These are phyloP conservation scores for Phthorimaea operculella DNA, from an alignment of 1,140 invertebrate genomes.

Conservation along the genomic window DNA sequence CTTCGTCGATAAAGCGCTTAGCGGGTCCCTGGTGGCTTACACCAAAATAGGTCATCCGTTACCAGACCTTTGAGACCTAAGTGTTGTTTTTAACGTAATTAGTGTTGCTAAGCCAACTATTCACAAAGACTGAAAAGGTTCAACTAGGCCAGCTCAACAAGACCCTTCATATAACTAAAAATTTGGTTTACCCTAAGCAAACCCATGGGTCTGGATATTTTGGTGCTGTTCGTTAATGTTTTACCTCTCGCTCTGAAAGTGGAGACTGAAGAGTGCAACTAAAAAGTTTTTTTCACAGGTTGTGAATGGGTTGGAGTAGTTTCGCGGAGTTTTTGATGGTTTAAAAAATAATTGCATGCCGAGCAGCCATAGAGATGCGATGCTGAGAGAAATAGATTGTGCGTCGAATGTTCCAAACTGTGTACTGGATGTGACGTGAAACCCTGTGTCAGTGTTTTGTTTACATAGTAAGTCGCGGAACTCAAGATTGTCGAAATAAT, in stretches of 20 bases:
- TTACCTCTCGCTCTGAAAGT: neutral
- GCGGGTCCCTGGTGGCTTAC: neutral
- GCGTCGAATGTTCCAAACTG: too few relatives aligned
- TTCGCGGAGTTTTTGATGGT: neutral
- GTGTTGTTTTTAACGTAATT: conserved; percentile 1
- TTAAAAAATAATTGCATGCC: neutral
- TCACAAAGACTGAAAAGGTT: conserved; percentile 1
- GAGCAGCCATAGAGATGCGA: neutral
- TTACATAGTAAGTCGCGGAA: too few relatives aligned
- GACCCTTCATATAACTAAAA: neutral
- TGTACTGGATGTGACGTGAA: too few relatives aligned
- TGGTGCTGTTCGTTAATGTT: neutral
- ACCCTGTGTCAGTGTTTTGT: too few relatives aligned
- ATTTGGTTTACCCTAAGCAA: neutral
- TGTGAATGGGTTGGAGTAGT: neutral
- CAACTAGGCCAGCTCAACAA: neutral
- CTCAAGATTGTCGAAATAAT: too few relatives aligned
- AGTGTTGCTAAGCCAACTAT: conserved; percentile 1
- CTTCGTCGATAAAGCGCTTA: too few relatives aligned
- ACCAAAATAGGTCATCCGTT: neutral
- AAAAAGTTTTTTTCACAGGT: conserved; percentile 1
- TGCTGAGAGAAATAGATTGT: neutral
- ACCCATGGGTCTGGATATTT: neutral
- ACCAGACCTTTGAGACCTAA: neutral
- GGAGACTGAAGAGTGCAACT: neutral